Conservation (phyloP, 2,888 invertebrate genomes). For the Halictus ligatus region DNA sequence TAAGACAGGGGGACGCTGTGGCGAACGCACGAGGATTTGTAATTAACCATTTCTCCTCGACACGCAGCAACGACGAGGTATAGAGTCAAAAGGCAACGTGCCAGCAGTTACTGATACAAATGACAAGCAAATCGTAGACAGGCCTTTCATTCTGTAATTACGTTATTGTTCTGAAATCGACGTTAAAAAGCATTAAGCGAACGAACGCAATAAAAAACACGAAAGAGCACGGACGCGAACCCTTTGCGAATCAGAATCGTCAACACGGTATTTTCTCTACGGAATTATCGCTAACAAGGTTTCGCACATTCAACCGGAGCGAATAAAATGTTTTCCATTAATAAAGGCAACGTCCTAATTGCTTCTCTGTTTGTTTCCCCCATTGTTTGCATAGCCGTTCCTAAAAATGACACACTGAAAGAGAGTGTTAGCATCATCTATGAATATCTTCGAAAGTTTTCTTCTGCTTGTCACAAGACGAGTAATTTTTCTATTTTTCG, state of each 20-base stretch:
- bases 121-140: not conserved
- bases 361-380: not conserved
- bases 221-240: not conserved
- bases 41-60: conserved; percentile 23
- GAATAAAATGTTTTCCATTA: not conserved
- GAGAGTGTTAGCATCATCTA: too few species aligned
- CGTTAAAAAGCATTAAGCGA: not conserved
- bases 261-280: not conserved
- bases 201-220: not conserved
- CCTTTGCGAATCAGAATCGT: not conserved
- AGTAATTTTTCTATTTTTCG: too few species aligned
- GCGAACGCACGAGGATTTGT: not conserved
- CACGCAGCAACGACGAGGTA: not conserved
- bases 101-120: not conserved
- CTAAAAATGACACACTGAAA: not conserved
- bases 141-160: not conserved
- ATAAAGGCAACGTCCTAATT: not conserved
- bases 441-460: too few species aligned
- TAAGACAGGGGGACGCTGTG: not conserved
- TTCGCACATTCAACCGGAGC: not conserved
- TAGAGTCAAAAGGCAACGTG: conserved; percentile 9
- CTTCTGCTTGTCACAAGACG: too few species aligned
- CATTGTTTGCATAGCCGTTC: too few species aligned
- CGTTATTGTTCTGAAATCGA: conserved; percentile 10
- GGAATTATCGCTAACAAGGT: not conserved